Evolutionary conservation across 2,888 invertebrate species (phyloP), one percentile per base, ranked within the genome.

Genomic region (Agonum fuliginosum): DNA sequence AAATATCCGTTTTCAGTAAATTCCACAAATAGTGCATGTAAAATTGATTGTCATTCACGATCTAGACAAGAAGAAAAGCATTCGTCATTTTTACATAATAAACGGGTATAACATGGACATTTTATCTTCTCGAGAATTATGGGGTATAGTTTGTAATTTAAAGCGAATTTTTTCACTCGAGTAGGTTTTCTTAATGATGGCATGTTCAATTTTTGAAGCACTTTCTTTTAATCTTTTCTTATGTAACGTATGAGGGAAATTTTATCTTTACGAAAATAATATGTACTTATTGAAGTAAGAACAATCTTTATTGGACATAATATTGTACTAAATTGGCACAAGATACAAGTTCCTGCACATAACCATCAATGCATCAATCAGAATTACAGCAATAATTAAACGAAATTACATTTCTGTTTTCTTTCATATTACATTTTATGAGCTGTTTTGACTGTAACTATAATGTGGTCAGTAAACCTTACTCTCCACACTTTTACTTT

Each of bases 61-160:
- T 62, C 58, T 30, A 10, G 58, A 62, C 58, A 62, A 17, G 58
- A 62, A 17, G 8, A 14, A 17, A 17, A 46, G 58, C 30, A 27
- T 54, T 46, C 17, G 48, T 48, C 48, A 58, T 24, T 62, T 46
- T 62, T 62, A 62, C 17, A 62, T 62, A 62, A 58, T 12, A 43
- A 12, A n/a, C n/a, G n/a, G n/a, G n/a, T 5, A 43, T 14, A 43
- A 30, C 27, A 30, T 30, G 34, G 14, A 20, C 24, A 12, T 48
- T 1, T 24, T 54, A 24, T 8, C 54, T 62, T 1, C 17, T 17
- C 17, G 6, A 46, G 46, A 46, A 46, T 17, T 17, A 8, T 30
- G 8, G 30, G n/a, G n/a, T 37, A 10, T 10, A 12, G 54, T n/a
- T 24, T 20, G 30, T n/a, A 30, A 48, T 48, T 48, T 48, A 20